A percentile compares a stretch with the other conserved stretches of the same genome.
These are phyloP conservation scores for Myripristis murdjan DNA, from an alignment of 2,797 vertebrate genomes.

Conservation along the genomic window DNA sequence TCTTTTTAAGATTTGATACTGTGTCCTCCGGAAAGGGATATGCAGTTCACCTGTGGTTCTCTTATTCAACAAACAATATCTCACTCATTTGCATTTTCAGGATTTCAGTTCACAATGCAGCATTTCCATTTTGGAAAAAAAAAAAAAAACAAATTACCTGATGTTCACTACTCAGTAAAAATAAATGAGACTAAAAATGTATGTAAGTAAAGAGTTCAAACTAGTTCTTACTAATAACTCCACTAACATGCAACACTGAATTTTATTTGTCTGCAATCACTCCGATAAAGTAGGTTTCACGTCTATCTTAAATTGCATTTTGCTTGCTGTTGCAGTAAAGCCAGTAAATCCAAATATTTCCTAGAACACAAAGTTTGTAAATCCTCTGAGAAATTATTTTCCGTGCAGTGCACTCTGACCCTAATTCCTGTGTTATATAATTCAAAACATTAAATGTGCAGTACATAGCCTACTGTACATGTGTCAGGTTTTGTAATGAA, in stretches of 20 bases:
- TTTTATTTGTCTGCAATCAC: background rate
- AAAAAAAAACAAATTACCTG: background rate
- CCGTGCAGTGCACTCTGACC: background rate
- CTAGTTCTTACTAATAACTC: background rate
- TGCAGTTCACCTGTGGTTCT: conserved; percentile 4
- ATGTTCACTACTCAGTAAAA: background rate
- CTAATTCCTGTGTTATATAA: conserved; percentile 1
- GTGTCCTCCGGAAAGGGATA: conserved; percentile 22
- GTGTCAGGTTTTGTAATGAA: background rate
- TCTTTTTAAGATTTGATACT: conserved; percentile 45
- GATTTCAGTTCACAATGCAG: conserved; percentile 15
- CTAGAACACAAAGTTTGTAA: background rate
- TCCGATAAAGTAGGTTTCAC: too few relatives aligned
- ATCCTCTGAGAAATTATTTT: conserved; percentile 3
- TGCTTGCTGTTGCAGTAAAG: background rate
- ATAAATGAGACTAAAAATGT: background rate
- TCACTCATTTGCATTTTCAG: background rate
- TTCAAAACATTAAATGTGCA: conserved; percentile 2
- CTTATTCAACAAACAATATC: background rate
- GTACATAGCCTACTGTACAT: too few relatives aligned
- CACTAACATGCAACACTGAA: background rate
- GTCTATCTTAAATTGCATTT: background rate
- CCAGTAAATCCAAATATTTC: background rate
- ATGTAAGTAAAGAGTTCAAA: background rate
- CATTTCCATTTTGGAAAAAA: background rate